Conservation (phyloP, 2,113 vertebrate genomes). For the Anguilla japonica region DNA sequence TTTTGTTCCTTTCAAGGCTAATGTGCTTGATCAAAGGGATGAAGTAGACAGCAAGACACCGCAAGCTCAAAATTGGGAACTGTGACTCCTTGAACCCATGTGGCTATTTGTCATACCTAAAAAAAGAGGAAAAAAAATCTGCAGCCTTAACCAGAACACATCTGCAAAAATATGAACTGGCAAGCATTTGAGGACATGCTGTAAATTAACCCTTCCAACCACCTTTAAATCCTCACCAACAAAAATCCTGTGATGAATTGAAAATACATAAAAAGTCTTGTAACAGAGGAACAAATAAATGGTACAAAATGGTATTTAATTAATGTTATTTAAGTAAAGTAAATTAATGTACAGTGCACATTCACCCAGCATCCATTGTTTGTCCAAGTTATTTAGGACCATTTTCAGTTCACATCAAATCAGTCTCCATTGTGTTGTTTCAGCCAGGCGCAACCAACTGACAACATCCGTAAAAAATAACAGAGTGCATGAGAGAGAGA, state of each 20-base stretch:
- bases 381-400: no score
- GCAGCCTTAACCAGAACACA: background rate
- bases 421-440: no score
- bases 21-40: constrained; percentile 4
- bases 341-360: no score
- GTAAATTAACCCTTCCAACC: background rate
- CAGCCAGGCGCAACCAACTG: no score
- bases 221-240: background rate
- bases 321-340: no score
- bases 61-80: background rate
- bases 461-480: no score
- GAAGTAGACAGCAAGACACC: background rate
- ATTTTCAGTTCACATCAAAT: no score
- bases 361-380: no score
- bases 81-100: background rate
- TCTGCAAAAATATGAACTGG: background rate
- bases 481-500: no score
- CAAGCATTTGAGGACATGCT: background rate
- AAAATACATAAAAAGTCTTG: background rate
- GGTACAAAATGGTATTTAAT: no score
- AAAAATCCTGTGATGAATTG: background rate
- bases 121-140: background rate
- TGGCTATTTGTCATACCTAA: background rate
- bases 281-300: background rate
- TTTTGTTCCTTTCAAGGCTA: constrained; percentile 4